Base-by-base conservation (phyloP, 2,888 invertebrate species). In the Aphrophora alni region DNA sequence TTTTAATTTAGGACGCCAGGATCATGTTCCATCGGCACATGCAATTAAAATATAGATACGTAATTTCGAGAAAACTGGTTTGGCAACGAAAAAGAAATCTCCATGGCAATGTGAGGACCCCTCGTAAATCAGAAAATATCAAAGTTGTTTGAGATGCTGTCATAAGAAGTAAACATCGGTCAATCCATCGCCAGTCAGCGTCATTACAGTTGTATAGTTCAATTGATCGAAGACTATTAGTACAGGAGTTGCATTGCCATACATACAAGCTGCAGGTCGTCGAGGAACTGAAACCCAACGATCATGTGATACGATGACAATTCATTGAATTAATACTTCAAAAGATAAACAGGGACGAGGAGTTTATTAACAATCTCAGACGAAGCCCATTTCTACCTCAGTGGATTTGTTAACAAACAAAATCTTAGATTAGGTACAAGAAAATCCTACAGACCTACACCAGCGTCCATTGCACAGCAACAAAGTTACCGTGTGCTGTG, bases 401-500 rank as follows among this genome's bases (percentile, higher is more conserved):
- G 21, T 14, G 44, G 38, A 8, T 72, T 14, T 12, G 78, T 78
- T n/a, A 14, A 78, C 70, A 17, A 33, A 33, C 33, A 5, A 3
- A 5, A 33, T 33, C 8, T 33, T 33, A 33, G 33, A 24, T 80
- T 84, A 84, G 83, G 51, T 78, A 75, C 78, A 44, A 51, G 80
- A 75, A 25, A 83, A 85, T 81, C 83, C 84, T n/a, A 68, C 82
- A 77, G 80, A 83, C 81, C 74, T 85, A 59, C 84, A 84, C 78
- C 71, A 84, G 80, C 82, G 81, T 78, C 84, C 84, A 72, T 79
- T 85, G 24, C 84, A 85, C 80, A 82, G 80, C 74, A 78, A 73
- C 59, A 78, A 81, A 78, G 84, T 85, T 44, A 85, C 84, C 38
- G 82, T 84, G 69, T 85, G 85, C 81, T 84, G 82, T 81, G 83